These are phyloP conservation scores for Ariopsis seemanni DNA, from an alignment of 2,113 vertebrate species.

Conservation along the genomic window DNA sequence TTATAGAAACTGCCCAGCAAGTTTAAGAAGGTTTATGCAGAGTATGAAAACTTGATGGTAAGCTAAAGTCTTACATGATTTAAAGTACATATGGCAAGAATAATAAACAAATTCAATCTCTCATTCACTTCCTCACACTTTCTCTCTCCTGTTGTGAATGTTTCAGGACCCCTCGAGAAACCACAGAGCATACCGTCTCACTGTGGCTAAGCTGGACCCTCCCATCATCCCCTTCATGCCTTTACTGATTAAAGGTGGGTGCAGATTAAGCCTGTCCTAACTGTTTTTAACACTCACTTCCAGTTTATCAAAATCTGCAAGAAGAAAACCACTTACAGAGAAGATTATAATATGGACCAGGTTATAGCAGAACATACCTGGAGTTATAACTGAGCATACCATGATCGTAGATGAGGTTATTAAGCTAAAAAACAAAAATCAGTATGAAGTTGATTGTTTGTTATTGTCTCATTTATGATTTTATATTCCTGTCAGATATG, in stretches of 20 bases:
- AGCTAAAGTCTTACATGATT: conserved; percentile 55
- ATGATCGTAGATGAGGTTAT: background rate
- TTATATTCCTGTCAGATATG: conserved; percentile 84
- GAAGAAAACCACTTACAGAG: background rate
- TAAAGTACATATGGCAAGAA: background rate
- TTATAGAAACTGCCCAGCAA: conserved; percentile 97
- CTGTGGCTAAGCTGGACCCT: conserved; percentile 89
- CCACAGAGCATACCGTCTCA: conserved; percentile 91
- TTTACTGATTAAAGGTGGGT: conserved; percentile 95
- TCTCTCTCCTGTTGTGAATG: conserved; percentile 40
- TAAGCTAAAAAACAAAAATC: background rate
- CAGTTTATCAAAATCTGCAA: background rate
- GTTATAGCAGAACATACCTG: background rate
- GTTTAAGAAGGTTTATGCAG: conserved; percentile 95
- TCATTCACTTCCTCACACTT: background rate
- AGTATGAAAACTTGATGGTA: conserved; percentile 99
- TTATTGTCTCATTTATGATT: background rate
- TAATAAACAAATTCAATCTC: background rate
- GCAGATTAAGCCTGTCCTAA: background rate
- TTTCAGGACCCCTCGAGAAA: conserved; percentile 95
- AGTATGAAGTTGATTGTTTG: background rate
- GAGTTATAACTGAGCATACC: background rate
- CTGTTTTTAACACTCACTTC: background rate
- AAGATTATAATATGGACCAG: background rate
- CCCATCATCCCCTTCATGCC: conserved; percentile 99